Base-by-base conservation (phyloP, 2,797 vertebrate genomes). In the Bovichtus diacanthus region DNA sequence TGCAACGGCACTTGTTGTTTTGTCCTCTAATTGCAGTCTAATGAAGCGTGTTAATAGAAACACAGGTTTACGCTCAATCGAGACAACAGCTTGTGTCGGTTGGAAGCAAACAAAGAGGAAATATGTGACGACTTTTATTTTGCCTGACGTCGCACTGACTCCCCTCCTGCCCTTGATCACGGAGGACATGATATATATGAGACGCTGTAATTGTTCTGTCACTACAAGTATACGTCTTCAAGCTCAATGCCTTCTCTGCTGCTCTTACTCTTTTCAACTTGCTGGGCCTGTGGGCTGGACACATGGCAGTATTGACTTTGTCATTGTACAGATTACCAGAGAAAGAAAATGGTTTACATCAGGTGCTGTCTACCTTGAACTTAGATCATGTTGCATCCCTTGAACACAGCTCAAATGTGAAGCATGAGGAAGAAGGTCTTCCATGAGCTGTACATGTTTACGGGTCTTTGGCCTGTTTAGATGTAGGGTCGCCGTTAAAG, bases 121-220 rank as follows among this genome's bases (percentile, higher is more conserved):
- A 73, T 43, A 21, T 47, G 29, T 67, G 69, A 8, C 25, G 53
- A 43, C 13, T 78, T 78, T 73, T 62, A 63, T 76, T 80, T 76
- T 59, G 46, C 73, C 25, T 2, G 41, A 29, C 44, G 55, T 41
- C 7, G 9, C 51, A n/a, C 62, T 12, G 65, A 81, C 66, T 76
- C 47, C 23, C 58, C 47, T 67, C 9, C 51, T 34, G 55, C 60
- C 74, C 74, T 56, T 21, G 38, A 82, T 74, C 70, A 59, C 54
- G 10, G 41, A 53, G 64, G 63, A 81, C 51, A 34, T 54, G 72
- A 74, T 82, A 90, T 82, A 68, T 78, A 85, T 25, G 70, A 80
- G 88, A 63, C 50, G 43, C 50, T 82, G 68, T 90, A 88, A 92
- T 90, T 89, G 89, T 71, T 85, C 86, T 91, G 91, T 91, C 92